Percentiles rank a stretch among this genome's conserved stretches.
Evolutionary conservation across 2,888 invertebrate species (phyloP).

Genomic region (Tiphia femorata): DNA sequence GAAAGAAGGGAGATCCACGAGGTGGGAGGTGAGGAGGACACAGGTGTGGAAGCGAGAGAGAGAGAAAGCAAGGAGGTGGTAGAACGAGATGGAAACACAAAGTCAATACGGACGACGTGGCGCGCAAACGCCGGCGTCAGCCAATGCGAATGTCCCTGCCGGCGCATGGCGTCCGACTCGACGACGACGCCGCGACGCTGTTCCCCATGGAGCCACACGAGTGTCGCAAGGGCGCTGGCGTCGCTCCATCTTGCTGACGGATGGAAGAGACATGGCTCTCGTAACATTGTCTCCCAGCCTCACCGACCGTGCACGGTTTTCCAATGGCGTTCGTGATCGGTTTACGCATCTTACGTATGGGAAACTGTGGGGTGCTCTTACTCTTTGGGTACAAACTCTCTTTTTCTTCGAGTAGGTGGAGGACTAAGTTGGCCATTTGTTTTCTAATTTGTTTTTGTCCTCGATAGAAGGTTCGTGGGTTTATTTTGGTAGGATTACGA

Average conservation of each 20-base stretch:
- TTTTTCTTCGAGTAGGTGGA: too few relatives aligned
- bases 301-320: background rate
- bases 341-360: too few relatives aligned
- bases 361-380: too few relatives aligned
- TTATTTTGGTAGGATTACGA: too few relatives aligned
- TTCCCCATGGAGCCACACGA: background rate
- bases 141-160: slow-evolving; percentile 48
- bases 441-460: too few relatives aligned
- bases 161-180: slow-evolving; percentile 54
- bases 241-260: slow-evolving; percentile 16
- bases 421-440: too few relatives aligned
- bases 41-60: slow-evolving; percentile 7
- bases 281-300: too few relatives aligned
- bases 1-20: background rate
- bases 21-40: slow-evolving; percentile 14
- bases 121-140: slow-evolving; percentile 58
- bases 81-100: slow-evolving; percentile 35
- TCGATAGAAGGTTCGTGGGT: too few relatives aligned
- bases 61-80: slow-evolving; percentile 18
- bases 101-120: slow-evolving; percentile 60
- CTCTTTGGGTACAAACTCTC: too few relatives aligned
- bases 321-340: background rate
- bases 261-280: too few relatives aligned
- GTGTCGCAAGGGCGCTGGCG: slow-evolving; percentile 19
- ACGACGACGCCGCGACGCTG: too few relatives aligned